Evolutionary conservation across 2,888 invertebrate genomes (phyloP), one percentile per base, ranked within the genome.

Genomic region (Blera fallax): DNA sequence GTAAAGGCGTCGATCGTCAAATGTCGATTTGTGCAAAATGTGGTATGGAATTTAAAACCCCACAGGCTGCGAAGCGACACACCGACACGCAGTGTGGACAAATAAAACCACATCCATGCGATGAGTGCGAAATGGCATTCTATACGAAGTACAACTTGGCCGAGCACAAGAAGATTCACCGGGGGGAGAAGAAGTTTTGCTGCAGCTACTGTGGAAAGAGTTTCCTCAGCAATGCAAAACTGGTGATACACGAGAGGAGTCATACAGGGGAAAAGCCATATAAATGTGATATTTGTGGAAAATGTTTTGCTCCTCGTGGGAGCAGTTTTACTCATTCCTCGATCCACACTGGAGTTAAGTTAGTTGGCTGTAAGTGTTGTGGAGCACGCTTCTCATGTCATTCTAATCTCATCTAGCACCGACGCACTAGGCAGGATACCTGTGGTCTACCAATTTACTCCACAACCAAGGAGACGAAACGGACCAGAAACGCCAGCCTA

Each of bases 331-430:
- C 92, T 1, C 93, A 93, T 88, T 92, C 91, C 65, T 92, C 92
- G 18, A 87, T 93, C 45, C 93, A 93, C 76, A 92, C 92, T 0
- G 92, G 92, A 16, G 90, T 92, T 2, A 87, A 90, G 16, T 87
- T 90, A 34, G 90, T 91, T 14, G 90, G 89, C 54, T 93, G 93
- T 87, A 90, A 91, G 78, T 91, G 91, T n/a, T 93, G 93, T 87
- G 90, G 91, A 1, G 90, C 91, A 43, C 90, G 93, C 27, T 93
- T 93, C 88, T 93, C 93, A 1, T 93, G 93, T 84, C 89, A 92
- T 50, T 93, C 93, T 3, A 93, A 93, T 89, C 89, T 93, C 18
- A 90, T 91, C 16, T 93, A 93, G 87, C 93, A 93, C 88, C 90
- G 92, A 34, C 89, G 90, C 7, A 92, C 92, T n/a, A 92, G 93